These are phyloP conservation scores for Scatophagus argus DNA, from an alignment of 2,113 vertebrate species.

Conservation along the genomic window DNA sequence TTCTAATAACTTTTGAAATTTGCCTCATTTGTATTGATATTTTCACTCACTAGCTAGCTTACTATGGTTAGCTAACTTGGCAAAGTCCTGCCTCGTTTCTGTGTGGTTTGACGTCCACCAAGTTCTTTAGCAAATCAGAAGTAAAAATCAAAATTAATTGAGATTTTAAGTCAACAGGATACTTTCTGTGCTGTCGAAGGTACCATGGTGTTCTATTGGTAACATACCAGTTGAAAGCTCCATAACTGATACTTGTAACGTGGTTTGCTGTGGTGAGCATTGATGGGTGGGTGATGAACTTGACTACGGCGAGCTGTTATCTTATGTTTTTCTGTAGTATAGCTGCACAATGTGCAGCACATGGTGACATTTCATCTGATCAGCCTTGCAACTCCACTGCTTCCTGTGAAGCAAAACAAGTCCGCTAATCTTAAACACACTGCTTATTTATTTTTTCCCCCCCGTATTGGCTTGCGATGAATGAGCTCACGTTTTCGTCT, in stretches of 20 bases:
- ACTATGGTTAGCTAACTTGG: constrained; percentile 68
- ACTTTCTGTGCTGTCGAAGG: neutral
- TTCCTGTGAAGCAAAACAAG: constrained; percentile 41
- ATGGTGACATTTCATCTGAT: neutral
- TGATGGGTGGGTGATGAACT: constrained; percentile 41
- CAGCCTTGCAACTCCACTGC: neutral
- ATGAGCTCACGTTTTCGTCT: neutral
- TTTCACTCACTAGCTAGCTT: constrained; percentile 55
- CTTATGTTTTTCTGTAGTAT: constrained; percentile 14
- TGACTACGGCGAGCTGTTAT: constrained; percentile 8
- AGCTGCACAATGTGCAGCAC: neutral
- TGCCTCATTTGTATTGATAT: constrained; percentile 46
- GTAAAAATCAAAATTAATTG: neutral
- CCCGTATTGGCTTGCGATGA: neutral
- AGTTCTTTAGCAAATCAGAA: neutral
- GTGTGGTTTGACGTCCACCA: neutral
- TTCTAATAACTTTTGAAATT: constrained; percentile 47
- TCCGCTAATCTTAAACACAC: constrained; percentile 11
- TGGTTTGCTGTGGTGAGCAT: constrained; percentile 48
- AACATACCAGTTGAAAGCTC: neutral
- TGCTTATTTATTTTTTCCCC: constrained; percentile 23
- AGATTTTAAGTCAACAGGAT: neutral
- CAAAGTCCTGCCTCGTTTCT: constrained; percentile 63
- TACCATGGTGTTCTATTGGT: neutral
- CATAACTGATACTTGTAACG: constrained; percentile 61